phyloP scores from a whole-genome alignment of 1,140 invertebrate species.

The Drosophila pseudoobscura region DNA sequence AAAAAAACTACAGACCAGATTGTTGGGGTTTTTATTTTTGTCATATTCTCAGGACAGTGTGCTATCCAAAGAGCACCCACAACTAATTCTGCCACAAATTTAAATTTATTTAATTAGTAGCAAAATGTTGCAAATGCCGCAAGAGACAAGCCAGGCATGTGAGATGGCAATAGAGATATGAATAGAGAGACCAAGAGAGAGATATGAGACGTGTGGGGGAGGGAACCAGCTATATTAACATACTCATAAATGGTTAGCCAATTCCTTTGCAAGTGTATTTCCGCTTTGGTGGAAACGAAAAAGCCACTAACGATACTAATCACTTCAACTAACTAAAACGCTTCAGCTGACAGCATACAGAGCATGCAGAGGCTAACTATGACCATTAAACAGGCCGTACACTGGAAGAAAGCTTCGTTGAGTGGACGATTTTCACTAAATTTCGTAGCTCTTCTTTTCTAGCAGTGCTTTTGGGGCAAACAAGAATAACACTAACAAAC shows the following conservation, averaged over 20 bases:
- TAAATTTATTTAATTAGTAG: constrained; percentile 60
- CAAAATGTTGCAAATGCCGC: constrained; percentile 34
- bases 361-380: constrained; percentile 30
- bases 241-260: constrained; percentile 59
- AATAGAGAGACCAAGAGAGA: background rate
- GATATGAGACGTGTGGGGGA: background rate
- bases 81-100: constrained; percentile 49
- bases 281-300: constrained; percentile 72
- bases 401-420: constrained; percentile 19
- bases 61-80: constrained; percentile 28
- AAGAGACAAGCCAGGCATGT: constrained; percentile 26
- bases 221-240: constrained; percentile 26
- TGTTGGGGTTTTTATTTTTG: constrained; percentile 1
- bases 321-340: constrained; percentile 78
- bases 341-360: constrained; percentile 58
- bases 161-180: constrained; percentile 4
- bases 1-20: constrained; percentile 23
- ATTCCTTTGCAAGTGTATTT: constrained; percentile 65
- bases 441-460: background rate
- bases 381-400: constrained; percentile 17
- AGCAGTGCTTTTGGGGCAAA: constrained; percentile 13
- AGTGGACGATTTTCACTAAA: background rate
- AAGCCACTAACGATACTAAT: constrained; percentile 79
- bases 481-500: constrained; percentile 53
- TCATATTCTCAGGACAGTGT: constrained; percentile 2